A percentile compares a stretch with the other conserved stretches of the same genome.
Evolutionary conservation across 2,888 invertebrate species (phyloP).

Genomic region (Vandiemenella viatica): DNA sequence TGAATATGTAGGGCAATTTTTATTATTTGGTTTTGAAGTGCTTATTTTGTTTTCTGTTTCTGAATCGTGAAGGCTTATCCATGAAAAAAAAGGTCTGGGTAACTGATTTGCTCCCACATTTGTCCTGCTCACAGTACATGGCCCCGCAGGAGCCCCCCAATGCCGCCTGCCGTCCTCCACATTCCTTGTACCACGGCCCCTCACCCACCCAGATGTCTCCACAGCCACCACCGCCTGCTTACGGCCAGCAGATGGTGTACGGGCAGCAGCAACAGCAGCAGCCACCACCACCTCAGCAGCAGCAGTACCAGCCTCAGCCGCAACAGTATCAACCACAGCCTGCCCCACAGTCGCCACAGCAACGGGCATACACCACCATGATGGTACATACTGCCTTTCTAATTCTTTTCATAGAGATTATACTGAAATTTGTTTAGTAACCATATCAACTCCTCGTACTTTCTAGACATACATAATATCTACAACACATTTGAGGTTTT

Average conservation of each 20-base stretch:
- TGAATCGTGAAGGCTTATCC: too few relatives aligned
- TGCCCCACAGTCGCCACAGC: conserved; percentile 4
- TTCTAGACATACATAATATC: too few relatives aligned
- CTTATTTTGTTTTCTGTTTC: too few relatives aligned
- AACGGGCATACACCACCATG: background rate
- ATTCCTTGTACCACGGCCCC: conserved; percentile 19
- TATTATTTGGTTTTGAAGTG: too few relatives aligned
- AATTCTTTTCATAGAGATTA: too few relatives aligned
- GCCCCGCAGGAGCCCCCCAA: background rate
- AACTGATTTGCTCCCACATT: background rate
- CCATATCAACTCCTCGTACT: too few relatives aligned
- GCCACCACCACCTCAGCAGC: conserved; percentile 1
- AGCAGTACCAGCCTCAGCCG: conserved; percentile 3
- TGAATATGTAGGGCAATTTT: too few relatives aligned
- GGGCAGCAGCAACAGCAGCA: conserved; percentile 6
- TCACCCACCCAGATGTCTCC: conserved; percentile 24
- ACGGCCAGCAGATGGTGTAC: background rate
- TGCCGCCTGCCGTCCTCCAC: conserved; percentile 23
- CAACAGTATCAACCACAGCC: background rate
- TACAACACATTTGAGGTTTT: too few relatives aligned
- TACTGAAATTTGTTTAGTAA: too few relatives aligned
- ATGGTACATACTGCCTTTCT: too few relatives aligned
- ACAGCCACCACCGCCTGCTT: conserved; percentile 28
- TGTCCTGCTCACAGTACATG: background rate
- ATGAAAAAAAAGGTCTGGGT: too few relatives aligned